Evolutionary conservation across 2,113 vertebrate genomes (phyloP), one percentile per base, ranked within the genome.

Genomic region (Psilopsiagon aurifrons): DNA sequence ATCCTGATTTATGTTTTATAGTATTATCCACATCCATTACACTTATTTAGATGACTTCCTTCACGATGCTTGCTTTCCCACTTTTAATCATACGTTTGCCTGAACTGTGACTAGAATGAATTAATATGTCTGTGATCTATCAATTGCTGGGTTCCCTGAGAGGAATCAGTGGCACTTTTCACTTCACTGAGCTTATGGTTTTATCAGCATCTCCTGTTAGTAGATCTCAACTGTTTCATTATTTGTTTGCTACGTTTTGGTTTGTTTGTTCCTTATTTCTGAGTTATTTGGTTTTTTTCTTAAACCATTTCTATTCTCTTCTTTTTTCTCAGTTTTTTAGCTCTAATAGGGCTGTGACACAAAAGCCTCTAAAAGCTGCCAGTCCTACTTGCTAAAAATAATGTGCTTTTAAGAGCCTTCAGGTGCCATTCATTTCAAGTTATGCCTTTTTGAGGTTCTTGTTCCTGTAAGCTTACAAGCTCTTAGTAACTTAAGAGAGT

Each of bases 31-130:
- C 35, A 77, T 95, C 41, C 94, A 41, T 95, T 95, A 90, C 86
- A 29, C 47, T 95, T 71, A 90, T 88, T 83, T 76, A 92, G 81
- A 83, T 73, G 52, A 85, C 71, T 96, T 97, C 63, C 59, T 94
- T 91, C 77, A 94, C 95, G 75, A 75, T 37, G 64, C 69, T 28
- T 95, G 86, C 86, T 91, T 94, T 92, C 83, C 52, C 18, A 25
- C 57, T 66, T 97, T 92, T 86, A 96, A 95, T 93, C 71, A 77
- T 67, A 29, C 70, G 85, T 96, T 95, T 95, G 57, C 90, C 69
- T 69, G 92, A 97, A 92, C 43, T 69, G 19, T 91, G 95, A 95
- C 64, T 78, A 79, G 33, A 95, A 73, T 79, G 59, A 82, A 83
- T 69, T 88, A 92, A 95, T 92, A 88, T 86, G 28, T 27, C 44